A percentile compares a stretch with the other conserved stretches of the same genome.
These are phyloP conservation scores for Ctenoplectra terminalis DNA, from an alignment of 1,140 invertebrate species.

Conservation along the genomic window DNA sequence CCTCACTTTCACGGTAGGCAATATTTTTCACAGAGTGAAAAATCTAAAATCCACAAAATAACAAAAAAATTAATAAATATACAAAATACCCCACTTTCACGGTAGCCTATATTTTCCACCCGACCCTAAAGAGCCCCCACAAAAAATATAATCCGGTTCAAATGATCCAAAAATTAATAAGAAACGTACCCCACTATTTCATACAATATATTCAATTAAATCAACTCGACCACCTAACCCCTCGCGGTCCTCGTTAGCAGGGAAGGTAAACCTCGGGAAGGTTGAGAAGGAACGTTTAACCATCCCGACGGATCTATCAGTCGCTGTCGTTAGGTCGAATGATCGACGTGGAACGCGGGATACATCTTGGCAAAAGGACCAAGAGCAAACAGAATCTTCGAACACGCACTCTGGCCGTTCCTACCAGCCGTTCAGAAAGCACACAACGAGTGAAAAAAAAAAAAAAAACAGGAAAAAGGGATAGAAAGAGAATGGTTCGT, in stretches of 20 bases:
- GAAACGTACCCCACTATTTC: no score
- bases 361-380: neutral
- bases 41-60: no score
- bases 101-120: no score
- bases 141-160: no score
- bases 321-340: conserved; percentile 16
- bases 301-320: conserved; percentile 22
- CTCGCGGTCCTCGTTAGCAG: neutral
- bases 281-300: neutral
- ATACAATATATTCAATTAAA: neutral
- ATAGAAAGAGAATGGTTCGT: neutral
- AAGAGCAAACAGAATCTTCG: neutral
- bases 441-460: neutral
- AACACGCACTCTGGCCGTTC: neutral
- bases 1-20: no score
- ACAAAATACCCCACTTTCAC: no score
- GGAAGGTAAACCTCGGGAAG: neutral
- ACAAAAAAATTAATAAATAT: no score
- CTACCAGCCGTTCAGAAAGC: neutral
- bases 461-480: neutral
- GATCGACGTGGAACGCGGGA: conserved; percentile 8
- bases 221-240: neutral
- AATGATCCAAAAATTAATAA: no score
- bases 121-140: no score
- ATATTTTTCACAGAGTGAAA: no score